phyloP scores from a whole-genome alignment of 23 tunicate genomes.

The Trididemnum nubilum region DNA sequence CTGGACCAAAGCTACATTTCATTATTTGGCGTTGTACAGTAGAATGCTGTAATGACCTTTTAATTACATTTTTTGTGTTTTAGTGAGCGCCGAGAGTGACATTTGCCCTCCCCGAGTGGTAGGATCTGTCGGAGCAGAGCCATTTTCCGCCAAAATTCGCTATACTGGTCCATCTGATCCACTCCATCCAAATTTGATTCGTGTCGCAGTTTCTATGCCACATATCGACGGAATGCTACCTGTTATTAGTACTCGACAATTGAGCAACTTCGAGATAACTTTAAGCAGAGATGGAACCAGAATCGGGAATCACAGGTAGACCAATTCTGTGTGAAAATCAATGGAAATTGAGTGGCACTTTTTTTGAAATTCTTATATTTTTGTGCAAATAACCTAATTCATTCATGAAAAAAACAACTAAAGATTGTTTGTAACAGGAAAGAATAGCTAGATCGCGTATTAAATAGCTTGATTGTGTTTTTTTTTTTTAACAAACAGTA shows the following conservation, averaged over 20 bases:
- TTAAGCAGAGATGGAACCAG: conserved; percentile 81
- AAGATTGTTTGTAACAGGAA: too few relatives aligned
- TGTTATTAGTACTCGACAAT: conserved; percentile 84
- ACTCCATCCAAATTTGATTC: conserved; percentile 80
- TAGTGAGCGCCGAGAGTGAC: conserved; percentile 61
- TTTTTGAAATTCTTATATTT: neutral
- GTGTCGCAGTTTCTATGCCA: conserved; percentile 83
- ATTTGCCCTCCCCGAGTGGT: conserved; percentile 82
- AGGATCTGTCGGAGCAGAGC: conserved; percentile 97
- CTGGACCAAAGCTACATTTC: too few relatives aligned
- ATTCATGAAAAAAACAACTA: neutral
- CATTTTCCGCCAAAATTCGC: conserved; percentile 91
- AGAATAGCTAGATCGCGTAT: too few relatives aligned
- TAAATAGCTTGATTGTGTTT: too few relatives aligned
- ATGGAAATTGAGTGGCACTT: too few relatives aligned
- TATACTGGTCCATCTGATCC: conserved; percentile 81
- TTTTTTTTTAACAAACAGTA: too few relatives aligned
- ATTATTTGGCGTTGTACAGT: too few relatives aligned
- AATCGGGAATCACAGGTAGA: conserved; percentile 87
- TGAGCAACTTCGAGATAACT: conserved; percentile 92
- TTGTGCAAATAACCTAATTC: too few relatives aligned
- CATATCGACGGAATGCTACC: conserved; percentile 98
- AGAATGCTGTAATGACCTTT: too few relatives aligned
- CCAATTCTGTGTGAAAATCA: too few relatives aligned
- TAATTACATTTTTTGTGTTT: neutral